Evolutionary conservation across 1,140 invertebrate genomes (phyloP).

Genomic region (Homalodisca vitripennis): DNA sequence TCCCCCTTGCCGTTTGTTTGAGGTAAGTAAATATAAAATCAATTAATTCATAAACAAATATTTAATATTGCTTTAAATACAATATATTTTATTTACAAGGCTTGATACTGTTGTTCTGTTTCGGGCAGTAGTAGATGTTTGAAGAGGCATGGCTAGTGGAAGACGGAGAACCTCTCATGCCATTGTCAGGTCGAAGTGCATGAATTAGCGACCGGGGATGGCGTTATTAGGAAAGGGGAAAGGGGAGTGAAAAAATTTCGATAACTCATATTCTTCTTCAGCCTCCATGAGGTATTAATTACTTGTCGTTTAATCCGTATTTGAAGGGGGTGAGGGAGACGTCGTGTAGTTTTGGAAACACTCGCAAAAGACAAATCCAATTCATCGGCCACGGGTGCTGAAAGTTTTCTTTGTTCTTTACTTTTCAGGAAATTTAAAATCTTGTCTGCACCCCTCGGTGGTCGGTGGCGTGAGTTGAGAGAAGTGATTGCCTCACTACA

Average conservation of each 20-base stretch:
- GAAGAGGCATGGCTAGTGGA: too few species aligned
- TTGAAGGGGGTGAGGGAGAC: not conserved
- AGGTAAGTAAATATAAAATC: not conserved
- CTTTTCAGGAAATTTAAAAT: conserved; percentile 6
- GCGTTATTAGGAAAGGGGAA: too few species aligned
- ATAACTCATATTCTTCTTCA: conserved; percentile 22
- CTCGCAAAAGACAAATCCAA: conserved; percentile 8
- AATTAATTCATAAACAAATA: too few species aligned
- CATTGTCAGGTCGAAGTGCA: too few species aligned
- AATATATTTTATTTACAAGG: too few species aligned
- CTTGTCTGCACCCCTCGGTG: conserved; percentile 9
- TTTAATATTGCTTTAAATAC: too few species aligned
- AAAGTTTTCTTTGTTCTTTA: not conserved
- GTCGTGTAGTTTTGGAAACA: not conserved
- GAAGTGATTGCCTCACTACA: too few species aligned
- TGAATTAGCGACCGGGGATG: too few species aligned
- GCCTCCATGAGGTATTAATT: not conserved
- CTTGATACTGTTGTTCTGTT: too few species aligned
- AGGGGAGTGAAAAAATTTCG: too few species aligned
- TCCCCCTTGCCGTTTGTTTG: not conserved
- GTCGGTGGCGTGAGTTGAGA: not conserved
- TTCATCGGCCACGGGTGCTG: not conserved
- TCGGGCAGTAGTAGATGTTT: too few species aligned
- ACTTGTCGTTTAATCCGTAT: not conserved
- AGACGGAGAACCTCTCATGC: too few species aligned